Conservation (phyloP, 2,888 invertebrate species). For the Dynastes maya region DNA sequence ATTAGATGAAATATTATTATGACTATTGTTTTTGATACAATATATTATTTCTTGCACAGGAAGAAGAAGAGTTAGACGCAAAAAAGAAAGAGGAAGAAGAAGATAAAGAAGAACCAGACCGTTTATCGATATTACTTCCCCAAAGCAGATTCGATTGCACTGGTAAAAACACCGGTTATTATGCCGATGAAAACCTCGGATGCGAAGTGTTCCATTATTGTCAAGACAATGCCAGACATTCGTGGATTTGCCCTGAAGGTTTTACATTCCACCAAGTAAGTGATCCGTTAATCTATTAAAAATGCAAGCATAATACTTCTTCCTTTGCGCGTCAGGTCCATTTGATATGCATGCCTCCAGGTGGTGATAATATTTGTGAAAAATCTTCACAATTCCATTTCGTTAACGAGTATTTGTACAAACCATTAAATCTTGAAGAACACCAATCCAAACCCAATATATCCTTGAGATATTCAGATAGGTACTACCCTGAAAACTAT, state of each 20-base stretch:
- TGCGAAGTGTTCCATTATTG: constrained; percentile 97
- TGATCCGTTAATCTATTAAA: neutral
- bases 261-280: constrained; percentile 88
- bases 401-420: constrained; percentile 93
- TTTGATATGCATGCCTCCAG: constrained; percentile 93
- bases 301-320: too few species aligned
- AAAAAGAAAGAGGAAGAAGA: constrained; percentile 76
- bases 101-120: constrained; percentile 89
- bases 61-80: constrained; percentile 57
- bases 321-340: constrained; percentile 78
- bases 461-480: constrained; percentile 84
- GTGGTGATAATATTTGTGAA: constrained; percentile 90
- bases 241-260: constrained; percentile 94
- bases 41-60: constrained; percentile 60
- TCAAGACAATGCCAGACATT: constrained; percentile 90
- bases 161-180: constrained; percentile 89
- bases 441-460: constrained; percentile 86
- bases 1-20: too few species aligned
- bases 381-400: constrained; percentile 92
- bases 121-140: constrained; percentile 83
- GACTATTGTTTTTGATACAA: too few species aligned
- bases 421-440: constrained; percentile 88
- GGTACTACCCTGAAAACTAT: constrained; percentile 88
- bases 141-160: constrained; percentile 89
- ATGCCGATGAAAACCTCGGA: constrained; percentile 89